Conservation (phyloP, 2,113 vertebrate species). For the Pteropus alecto region DNA sequence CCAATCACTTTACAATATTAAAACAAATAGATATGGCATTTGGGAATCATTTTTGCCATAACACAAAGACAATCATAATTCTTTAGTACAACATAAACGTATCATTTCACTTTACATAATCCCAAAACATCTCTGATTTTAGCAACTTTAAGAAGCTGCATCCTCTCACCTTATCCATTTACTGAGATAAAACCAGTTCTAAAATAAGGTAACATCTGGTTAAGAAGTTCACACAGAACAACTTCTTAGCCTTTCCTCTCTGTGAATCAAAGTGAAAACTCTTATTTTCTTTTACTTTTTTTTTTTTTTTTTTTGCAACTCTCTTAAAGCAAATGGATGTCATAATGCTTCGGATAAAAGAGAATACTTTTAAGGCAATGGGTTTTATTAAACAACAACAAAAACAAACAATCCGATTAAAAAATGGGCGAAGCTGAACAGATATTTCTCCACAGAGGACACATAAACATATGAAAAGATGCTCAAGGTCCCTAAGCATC, state of each 20-base stretch:
- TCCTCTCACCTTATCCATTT: background rate
- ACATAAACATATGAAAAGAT: too few species aligned
- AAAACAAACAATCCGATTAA: too few species aligned
- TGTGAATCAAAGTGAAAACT: background rate
- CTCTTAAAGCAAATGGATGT: background rate
- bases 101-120: background rate
- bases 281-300: background rate
- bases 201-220: background rate
- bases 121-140: background rate
- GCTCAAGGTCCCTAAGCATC: too few species aligned
- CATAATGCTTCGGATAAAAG: background rate
- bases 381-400: too few species aligned
- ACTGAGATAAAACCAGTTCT: background rate
- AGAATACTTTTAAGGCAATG: background rate
- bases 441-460: too few species aligned
- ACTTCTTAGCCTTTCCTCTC: background rate
- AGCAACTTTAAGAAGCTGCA: background rate
- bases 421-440: too few species aligned
- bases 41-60: background rate
- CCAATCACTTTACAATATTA: background rate
- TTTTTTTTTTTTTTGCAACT: background rate
- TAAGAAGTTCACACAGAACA: background rate
- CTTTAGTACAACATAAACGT: background rate
- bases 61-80: background rate
- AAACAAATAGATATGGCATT: background rate